Base-by-base conservation (phyloP, 2,888 invertebrate species). In the Cephus runcator region DNA sequence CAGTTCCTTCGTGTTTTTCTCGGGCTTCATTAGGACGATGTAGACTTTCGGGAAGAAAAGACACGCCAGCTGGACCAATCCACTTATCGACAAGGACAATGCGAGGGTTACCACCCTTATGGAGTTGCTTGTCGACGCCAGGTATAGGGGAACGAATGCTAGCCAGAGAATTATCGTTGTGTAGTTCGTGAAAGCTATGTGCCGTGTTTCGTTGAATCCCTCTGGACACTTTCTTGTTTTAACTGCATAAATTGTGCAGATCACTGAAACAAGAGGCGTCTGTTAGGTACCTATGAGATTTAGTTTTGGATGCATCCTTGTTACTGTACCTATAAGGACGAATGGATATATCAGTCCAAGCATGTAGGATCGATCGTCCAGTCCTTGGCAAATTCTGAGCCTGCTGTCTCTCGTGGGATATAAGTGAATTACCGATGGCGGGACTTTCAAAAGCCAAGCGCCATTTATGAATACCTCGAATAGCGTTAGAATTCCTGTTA, bases 151-250 rank as follows among this genome's bases (percentile, higher is more conserved):
- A 0, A 93, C 92, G 83, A 94, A 94, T 0, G 93, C 93, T 76
- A 93, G 87, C 93, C 93, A 94, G 33, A 93, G 90, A 56, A 94
- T 91, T 83, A 93, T 92, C 34, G 93, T 93, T 1, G 93, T 93
- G 87, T 93, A 93, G 84, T 93, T 93, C 23, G 93, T 93, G 86
- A 93, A 93, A 11, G 93, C 93, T 78, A 94, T 93, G 85, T 92
- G 92, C 12, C 93, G 91, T 0, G 93, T 93, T 87, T 94, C 94
- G 87, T 93, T 94, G 88, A 94, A 94, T 1, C 93, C 93, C 79
- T 93, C 93, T 0, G 94, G 94, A 81, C 93, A 93, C 84, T 93
- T 94, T 75, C 94, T 87, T 11, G 93, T 93, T 85, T 93, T 93
- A 79, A 93, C 90, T 30, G 93, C 94, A 85, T 93, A 94, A 12